A percentile compares a stretch with the other conserved stretches of the same genome.
Evolutionary conservation across 2,113 vertebrate species (phyloP).

Genomic region (Gnathonemus longibarbis): DNA sequence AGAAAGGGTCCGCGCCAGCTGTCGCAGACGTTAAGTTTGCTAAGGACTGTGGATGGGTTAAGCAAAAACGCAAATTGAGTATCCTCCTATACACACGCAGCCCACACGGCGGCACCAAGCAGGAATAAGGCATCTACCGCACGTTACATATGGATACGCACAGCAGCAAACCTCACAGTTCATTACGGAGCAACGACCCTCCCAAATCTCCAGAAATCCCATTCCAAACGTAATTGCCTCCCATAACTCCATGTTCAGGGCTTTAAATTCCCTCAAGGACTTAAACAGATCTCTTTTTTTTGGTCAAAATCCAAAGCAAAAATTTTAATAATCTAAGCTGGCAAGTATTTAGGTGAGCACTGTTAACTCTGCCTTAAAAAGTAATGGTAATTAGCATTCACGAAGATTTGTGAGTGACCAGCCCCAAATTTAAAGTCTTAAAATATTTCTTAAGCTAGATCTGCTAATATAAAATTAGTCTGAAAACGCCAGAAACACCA

Average conservation of each 20-base stretch:
- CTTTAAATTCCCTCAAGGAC: neutral
- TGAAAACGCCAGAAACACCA: neutral
- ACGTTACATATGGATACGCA: conserved; percentile 41
- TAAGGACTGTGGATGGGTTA: neutral
- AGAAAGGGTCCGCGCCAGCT: neutral
- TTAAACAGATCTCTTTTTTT: neutral
- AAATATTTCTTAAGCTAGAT: neutral
- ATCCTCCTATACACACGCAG: neutral
- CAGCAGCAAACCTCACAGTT: conserved; percentile 19
- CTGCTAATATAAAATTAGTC: neutral
- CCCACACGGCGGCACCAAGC: neutral
- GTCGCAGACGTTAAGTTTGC: neutral
- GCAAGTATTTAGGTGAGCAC: neutral
- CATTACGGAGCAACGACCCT: neutral
- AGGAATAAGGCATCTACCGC: conserved; percentile 13
- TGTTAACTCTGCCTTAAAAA: neutral
- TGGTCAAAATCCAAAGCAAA: neutral
- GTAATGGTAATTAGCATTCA: neutral
- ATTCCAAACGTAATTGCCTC: conserved; percentile 20
- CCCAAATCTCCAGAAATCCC: neutral
- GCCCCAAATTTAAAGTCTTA: neutral
- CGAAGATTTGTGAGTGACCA: neutral
- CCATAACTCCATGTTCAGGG: conserved; percentile 6
- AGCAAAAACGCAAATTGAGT: neutral
- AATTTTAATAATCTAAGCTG: neutral